Evolutionary conservation across 2,888 invertebrate species (phyloP).

Genomic region (Ennomos erosarius): DNA sequence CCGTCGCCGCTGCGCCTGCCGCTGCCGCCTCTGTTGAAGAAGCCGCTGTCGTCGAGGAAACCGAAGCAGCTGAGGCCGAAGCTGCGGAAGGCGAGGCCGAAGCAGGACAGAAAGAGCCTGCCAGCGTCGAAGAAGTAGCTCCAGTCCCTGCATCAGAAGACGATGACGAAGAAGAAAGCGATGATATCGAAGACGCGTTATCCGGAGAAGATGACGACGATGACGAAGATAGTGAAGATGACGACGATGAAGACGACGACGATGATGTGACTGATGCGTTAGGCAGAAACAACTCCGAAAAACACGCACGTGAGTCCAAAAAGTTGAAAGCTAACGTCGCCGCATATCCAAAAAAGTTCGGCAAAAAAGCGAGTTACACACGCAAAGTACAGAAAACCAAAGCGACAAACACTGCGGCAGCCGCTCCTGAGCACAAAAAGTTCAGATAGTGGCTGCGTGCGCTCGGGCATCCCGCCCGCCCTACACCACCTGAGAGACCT

Average conservation of each 20-base stretch:
- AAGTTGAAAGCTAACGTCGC: constrained; percentile 80
- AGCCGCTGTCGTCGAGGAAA: constrained; percentile 64
- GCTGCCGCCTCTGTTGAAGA: constrained; percentile 77
- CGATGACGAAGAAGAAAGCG: constrained; percentile 85
- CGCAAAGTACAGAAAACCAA: constrained; percentile 84
- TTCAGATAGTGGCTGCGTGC: constrained; percentile 81
- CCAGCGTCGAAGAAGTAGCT: constrained; percentile 68
- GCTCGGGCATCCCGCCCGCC: constrained; percentile 64
- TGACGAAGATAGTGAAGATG: constrained; percentile 88
- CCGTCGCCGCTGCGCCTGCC: constrained; percentile 63
- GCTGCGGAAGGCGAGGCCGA: constrained; percentile 72
- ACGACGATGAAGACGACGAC: constrained; percentile 88
- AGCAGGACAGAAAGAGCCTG: constrained; percentile 74
- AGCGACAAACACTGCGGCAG: constrained; percentile 76
- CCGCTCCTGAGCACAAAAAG: constrained; percentile 82
- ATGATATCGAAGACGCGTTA: constrained; percentile 83
- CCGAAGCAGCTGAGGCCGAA: constrained; percentile 64
- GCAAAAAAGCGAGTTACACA: constrained; percentile 79
- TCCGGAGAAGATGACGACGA: constrained; percentile 87
- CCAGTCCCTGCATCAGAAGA: constrained; percentile 52
- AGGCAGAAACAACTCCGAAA: constrained; percentile 73
- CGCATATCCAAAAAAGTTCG: constrained; percentile 76
- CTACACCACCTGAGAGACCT: constrained; percentile 79
- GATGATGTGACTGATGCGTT: constrained; percentile 85
- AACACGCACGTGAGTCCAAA: constrained; percentile 94